A percentile compares a stretch with the other conserved stretches of the same genome.
Conservation (phyloP, 2,888 invertebrate species). For the Anorthoa munda region DNA sequence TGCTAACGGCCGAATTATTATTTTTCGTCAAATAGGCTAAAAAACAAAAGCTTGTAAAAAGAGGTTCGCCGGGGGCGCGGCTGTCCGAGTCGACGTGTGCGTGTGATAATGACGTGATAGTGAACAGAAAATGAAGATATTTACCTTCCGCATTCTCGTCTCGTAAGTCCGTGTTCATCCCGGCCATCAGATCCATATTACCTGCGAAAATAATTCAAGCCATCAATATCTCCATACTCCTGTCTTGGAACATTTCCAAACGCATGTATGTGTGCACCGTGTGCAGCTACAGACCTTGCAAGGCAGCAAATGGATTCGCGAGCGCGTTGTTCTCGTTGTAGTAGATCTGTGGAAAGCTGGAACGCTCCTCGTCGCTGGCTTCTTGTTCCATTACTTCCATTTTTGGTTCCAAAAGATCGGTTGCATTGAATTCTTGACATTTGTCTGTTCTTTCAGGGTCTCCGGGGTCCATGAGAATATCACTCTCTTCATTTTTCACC, state of each 20-base stretch:
- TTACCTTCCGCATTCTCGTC: conserved; percentile 89
- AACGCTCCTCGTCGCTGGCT: conserved; percentile 93
- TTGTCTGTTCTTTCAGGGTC: conserved; percentile 85
- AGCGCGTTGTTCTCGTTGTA: conserved; percentile 87
- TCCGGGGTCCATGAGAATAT: conserved; percentile 87
- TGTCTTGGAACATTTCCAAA: conserved; percentile 21
- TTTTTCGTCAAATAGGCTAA: conserved; percentile 62
- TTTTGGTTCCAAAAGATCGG: conserved; percentile 92
- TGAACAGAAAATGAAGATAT: conserved; percentile 74
- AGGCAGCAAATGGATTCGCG: conserved; percentile 88
- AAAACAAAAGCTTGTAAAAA: conserved; percentile 44
- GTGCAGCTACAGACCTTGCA: conserved; percentile 79
- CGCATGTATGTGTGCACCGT: conserved; percentile 2
- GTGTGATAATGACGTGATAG: conserved; percentile 87
- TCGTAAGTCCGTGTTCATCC: conserved; percentile 85
- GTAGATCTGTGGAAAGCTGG: conserved; percentile 84
- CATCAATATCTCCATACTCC: conserved; percentile 27
- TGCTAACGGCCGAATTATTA: conserved; percentile 73
- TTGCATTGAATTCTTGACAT: conserved; percentile 86
- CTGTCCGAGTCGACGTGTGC: conserved; percentile 90
- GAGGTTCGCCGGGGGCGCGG: conserved; percentile 91
- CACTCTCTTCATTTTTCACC: conserved; percentile 88
- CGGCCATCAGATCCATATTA: conserved; percentile 88
- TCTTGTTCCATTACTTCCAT: conserved; percentile 93
- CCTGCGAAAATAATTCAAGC: conserved; percentile 74